Base-by-base conservation (phyloP, 2,113 vertebrate genomes). In the Miniopterus natalensis region DNA sequence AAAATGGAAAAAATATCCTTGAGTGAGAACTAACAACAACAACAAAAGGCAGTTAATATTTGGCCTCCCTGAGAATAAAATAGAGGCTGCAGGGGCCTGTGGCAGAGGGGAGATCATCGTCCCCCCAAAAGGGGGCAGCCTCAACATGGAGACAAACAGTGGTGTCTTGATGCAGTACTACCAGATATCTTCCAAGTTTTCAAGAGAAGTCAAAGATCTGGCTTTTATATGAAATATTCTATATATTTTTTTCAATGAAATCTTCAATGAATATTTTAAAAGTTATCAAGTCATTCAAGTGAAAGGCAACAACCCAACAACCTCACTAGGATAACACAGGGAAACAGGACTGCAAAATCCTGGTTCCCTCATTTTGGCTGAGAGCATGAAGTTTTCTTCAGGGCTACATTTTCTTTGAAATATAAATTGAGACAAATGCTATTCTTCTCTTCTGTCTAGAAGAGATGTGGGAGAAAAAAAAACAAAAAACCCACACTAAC, bases 361-460 rank as follows among this genome's bases (percentile, higher is more conserved):
- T 55, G 27, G 15, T 51, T 83, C 89, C 84, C 74, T 77, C 6
- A 47, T 20, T 66, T 29, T 42, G 75, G 42, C 68, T 36, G 81
- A 47, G 29, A 66, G 31, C 8, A 45, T 53, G 23, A 75, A 3
- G 40, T 65, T 47, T 71, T 81, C 49, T 73, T 65, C n/a, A 18
- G 15, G 15, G 13, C 68, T 74, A 68, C 47, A n/a, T 92, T 91
- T 84, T 13, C 29, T 71, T 87, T 63, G 71, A 94, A 88, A 47
- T 53, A 80, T 27, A 75, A 75, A 84, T 45, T 14, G 78, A 90
- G 27, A 59, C 27, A 71, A 75, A 47, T 42, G 31, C 29, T 45
- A 13, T 73, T 74, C 3, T 57, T 83, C 6, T 55, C 70, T 73
- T 70, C 51, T 57, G 25, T 25, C 29, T 91, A 29, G 61, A 80